These are phyloP conservation scores for Sebastes matsubarae DNA, from an alignment of 2,797 vertebrate genomes.

Conservation along the genomic window DNA sequence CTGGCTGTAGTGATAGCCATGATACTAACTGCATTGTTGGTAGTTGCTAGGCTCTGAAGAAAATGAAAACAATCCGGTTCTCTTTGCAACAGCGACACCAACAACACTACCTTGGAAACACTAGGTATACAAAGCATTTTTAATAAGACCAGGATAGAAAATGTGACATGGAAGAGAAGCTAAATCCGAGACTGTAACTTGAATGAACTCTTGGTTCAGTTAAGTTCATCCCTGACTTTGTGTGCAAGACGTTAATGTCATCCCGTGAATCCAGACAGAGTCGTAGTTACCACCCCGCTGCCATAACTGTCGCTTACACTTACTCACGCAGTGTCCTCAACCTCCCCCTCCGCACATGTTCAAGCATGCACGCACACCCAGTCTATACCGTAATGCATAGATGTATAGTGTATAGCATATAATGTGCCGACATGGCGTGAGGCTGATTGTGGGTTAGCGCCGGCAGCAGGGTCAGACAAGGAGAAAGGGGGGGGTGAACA, in stretches of 20 bases:
- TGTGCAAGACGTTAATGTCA: neutral
- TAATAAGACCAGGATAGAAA: neutral
- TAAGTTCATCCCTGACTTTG: neutral
- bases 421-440: conserved; percentile 47
- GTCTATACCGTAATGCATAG: neutral
- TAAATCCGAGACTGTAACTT: neutral
- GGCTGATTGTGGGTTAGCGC: conserved; percentile 32
- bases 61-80: no score
- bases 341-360: neutral
- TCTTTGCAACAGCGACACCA: no score
- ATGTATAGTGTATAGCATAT: neutral
- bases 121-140: neutral
- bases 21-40: no score
- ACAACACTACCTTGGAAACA: no score
- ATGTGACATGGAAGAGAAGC: neutral
- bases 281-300: neutral
- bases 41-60: no score
- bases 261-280: conserved; percentile 1
- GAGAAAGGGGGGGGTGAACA: conserved; percentile 21
- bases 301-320: conserved; percentile 25
- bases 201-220: neutral
- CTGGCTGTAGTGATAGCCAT: no score
- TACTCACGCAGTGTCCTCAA: neutral
- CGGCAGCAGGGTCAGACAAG: conserved; percentile 54
- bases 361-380: neutral